Conservation (phyloP, 2,888 invertebrate genomes). For the Blastobasis lacticolella region DNA sequence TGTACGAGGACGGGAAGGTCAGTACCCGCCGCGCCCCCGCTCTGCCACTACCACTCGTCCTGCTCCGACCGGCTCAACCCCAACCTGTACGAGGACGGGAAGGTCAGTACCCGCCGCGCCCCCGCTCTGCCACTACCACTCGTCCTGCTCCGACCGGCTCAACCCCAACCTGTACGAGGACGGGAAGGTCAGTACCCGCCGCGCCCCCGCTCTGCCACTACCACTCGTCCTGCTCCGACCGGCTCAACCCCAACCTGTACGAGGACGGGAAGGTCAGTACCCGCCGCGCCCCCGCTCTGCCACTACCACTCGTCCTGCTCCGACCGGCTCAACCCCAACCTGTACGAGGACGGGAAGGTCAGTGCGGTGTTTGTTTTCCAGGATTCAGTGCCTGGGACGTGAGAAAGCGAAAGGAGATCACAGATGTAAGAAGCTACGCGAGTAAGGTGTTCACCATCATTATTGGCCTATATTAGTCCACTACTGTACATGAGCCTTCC, state of each 20-base stretch:
- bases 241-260: constrained; percentile 96
- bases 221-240: constrained; percentile 91
- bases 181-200: constrained; percentile 89
- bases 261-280: constrained; percentile 93
- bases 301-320: constrained; percentile 95
- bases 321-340: constrained; percentile 94
- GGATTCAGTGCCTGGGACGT: too few species aligned
- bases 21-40: constrained; percentile 94
- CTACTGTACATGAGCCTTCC: too few species aligned
- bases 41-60: constrained; percentile 94
- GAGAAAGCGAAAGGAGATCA: too few species aligned
- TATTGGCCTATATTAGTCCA: too few species aligned
- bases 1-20: constrained; percentile 86
- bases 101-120: constrained; percentile 92
- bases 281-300: constrained; percentile 91
- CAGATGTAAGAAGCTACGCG: too few species aligned
- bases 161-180: constrained; percentile 98
- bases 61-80: constrained; percentile 95
- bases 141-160: constrained; percentile 91
- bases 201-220: constrained; percentile 94
- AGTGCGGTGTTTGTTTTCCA: too few species aligned
- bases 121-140: constrained; percentile 93
- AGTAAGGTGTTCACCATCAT: too few species aligned
- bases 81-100: constrained; percentile 89
- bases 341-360: constrained; percentile 93